Base-by-base conservation (phyloP, 2,888 invertebrate genomes). In the Folsomia candida region DNA sequence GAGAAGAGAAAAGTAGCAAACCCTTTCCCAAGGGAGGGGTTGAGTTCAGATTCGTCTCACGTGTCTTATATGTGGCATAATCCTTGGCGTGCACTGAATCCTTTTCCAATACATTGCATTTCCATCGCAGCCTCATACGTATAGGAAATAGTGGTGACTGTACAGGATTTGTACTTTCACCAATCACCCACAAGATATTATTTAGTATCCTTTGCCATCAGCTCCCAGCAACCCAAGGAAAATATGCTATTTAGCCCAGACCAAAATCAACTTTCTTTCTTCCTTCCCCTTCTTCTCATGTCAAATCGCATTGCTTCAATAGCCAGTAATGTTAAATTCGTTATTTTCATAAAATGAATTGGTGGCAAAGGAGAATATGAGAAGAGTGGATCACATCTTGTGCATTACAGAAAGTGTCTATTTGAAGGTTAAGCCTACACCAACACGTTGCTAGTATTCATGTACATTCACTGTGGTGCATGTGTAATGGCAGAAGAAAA, bases 101-200 rank as follows among this genome's bases (percentile, higher is more conserved):
- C 64, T 64, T 64, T 64, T 51, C 51, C 64, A 51, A 64, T 64
- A 64, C 28, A 64, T 64, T 64, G 64, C 22, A 47, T 64, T 64
- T 62, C 24, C 22, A 22, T 64, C 51, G 51, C 26, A 22, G 2
- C 47, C 9, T 11, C 9, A 47, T 9, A 9, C 18, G 18, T 47
- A 47, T 47, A 9, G 18, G 18, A 9, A 47, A 47, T 47, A 47
- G 47, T 9, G 18, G 9, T 11, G 18, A 18, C 9, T 11, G 9
- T 47, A 11, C 47, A 11, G 9, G 18, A 47, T 18, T 47, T 47
- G 18, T 47, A 18, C 47, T 47, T 47, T 47, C 47, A 9, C 47
- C 47, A n/a, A 47, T 47, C 47, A 47, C 18, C 47, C 47, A 11
- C 47, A 47, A 11, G 9, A 47, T 47, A n/a, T n/a, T n/a, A n/a